phyloP scores from a whole-genome alignment of 1,140 invertebrate genomes.

The Drosophila oshimai region DNA sequence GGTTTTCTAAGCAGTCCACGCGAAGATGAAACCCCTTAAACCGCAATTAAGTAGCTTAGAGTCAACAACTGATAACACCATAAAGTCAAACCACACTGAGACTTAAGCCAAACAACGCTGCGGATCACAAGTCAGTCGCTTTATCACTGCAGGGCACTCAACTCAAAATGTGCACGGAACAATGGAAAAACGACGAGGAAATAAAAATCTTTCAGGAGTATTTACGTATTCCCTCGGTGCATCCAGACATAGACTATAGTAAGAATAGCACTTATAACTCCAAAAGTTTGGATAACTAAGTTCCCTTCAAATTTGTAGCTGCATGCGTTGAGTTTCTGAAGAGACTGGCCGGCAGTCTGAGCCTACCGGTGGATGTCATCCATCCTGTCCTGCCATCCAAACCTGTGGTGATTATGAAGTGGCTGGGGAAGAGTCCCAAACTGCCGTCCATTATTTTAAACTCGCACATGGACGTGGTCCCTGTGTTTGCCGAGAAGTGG shows the following conservation, averaged over 20 bases:
- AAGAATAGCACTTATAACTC: slow-evolving; percentile 61
- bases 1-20: not conserved
- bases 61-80: slow-evolving; percentile 18
- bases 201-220: slow-evolving; percentile 92
- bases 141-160: not conserved
- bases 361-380: slow-evolving; percentile 84
- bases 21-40: not conserved
- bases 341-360: slow-evolving; percentile 85
- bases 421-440: slow-evolving; percentile 87
- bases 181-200: slow-evolving; percentile 85
- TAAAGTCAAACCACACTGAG: not conserved
- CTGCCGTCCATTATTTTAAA: slow-evolving; percentile 89
- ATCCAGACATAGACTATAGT: slow-evolving; percentile 93
- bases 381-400: slow-evolving; percentile 80
- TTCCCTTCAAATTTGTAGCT: slow-evolving; percentile 86
- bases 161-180: slow-evolving; percentile 23
- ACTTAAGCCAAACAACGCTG: not conserved
- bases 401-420: slow-evolving; percentile 90
- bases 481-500: slow-evolving; percentile 88
- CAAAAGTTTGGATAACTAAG: too few species aligned
- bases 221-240: slow-evolving; percentile 91
- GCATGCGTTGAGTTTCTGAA: slow-evolving; percentile 86
- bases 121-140: slow-evolving; percentile 3
- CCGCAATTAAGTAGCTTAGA: not conserved
- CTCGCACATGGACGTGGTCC: slow-evolving; percentile 95